Conservation (phyloP, 1,140 invertebrate genomes). For the Drosophila pallidifrons region DNA sequence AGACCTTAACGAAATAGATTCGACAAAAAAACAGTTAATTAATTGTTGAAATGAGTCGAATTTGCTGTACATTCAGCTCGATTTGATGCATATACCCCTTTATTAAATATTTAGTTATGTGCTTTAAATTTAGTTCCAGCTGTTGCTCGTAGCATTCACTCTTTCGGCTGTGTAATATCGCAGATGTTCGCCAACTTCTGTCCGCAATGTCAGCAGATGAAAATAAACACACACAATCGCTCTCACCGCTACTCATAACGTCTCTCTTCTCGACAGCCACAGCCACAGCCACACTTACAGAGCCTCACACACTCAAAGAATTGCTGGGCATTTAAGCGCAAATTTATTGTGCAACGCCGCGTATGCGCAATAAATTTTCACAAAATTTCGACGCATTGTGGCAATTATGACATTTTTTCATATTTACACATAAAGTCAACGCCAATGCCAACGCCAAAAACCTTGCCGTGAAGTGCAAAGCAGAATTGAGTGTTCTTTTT, state of each 20-base stretch:
- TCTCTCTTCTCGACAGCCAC: conserved; percentile 7
- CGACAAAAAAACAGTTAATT: too few species aligned
- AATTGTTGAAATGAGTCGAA: too few species aligned
- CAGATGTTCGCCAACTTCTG: conserved; percentile 61
- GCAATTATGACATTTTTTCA: conserved; percentile 83
- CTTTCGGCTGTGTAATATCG: conserved; percentile 23
- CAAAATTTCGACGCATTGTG: conserved; percentile 81
- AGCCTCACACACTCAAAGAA: conserved; percentile 4
- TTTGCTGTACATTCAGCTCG: too few species aligned
- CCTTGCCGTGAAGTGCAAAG: conserved; percentile 20
- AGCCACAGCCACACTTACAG: not conserved
- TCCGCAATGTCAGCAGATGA: conserved; percentile 64
- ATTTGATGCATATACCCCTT: too few species aligned
- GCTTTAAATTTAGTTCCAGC: conserved; percentile 6
- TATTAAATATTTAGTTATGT: not conserved
- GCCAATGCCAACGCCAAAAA: conserved; percentile 37
- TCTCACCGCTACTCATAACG: not conserved
- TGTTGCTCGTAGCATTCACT: conserved; percentile 25
- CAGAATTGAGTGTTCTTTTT: conserved; percentile 10
- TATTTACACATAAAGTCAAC: conserved; percentile 82
- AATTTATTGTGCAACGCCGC: conserved; percentile 76
- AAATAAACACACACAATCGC: conserved; percentile 55
- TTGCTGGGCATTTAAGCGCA: conserved; percentile 71
- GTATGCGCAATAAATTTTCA: conserved; percentile 81
- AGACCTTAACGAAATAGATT: not conserved